Percentiles rank a stretch among this genome's conserved stretches.
phyloP scores from a whole-genome alignment of 2,888 invertebrate species.

The Noctua janthe region DNA sequence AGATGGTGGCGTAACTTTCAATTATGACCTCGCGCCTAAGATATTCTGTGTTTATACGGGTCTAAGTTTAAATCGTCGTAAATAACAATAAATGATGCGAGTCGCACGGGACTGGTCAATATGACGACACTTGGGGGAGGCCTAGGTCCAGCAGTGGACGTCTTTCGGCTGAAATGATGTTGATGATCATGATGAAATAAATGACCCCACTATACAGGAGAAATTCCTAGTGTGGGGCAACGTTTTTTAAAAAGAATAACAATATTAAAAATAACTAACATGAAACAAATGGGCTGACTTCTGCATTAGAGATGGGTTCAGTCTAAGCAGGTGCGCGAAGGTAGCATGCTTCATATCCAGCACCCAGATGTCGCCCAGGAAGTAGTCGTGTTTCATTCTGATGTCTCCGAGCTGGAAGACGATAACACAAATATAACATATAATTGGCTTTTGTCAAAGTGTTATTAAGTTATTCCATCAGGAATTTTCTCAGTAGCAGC shows the following conservation, averaged over 20 bases:
- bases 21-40: too few relatives aligned
- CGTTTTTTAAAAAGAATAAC: too few relatives aligned
- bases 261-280: constrained; percentile 70
- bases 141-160: too few relatives aligned
- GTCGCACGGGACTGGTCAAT: too few relatives aligned
- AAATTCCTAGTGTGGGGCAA: background rate
- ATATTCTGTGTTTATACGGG: too few relatives aligned
- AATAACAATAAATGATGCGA: too few relatives aligned
- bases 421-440: background rate
- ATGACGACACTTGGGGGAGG: too few relatives aligned
- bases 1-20: too few relatives aligned
- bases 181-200: background rate
- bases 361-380: constrained; percentile 84
- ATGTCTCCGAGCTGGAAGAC: constrained; percentile 82
- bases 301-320: constrained; percentile 82
- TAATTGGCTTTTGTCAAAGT: background rate
- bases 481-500: too few relatives aligned
- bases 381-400: constrained; percentile 83
- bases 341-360: constrained; percentile 81
- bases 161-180: too few relatives aligned
- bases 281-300: constrained; percentile 83
- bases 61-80: background rate
- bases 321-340: constrained; percentile 80
- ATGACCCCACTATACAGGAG: background rate
- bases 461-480: too few relatives aligned